Evolutionary conservation across 2,113 vertebrate genomes (phyloP).

Genomic region (Dicrurus megarhynchus): DNA sequence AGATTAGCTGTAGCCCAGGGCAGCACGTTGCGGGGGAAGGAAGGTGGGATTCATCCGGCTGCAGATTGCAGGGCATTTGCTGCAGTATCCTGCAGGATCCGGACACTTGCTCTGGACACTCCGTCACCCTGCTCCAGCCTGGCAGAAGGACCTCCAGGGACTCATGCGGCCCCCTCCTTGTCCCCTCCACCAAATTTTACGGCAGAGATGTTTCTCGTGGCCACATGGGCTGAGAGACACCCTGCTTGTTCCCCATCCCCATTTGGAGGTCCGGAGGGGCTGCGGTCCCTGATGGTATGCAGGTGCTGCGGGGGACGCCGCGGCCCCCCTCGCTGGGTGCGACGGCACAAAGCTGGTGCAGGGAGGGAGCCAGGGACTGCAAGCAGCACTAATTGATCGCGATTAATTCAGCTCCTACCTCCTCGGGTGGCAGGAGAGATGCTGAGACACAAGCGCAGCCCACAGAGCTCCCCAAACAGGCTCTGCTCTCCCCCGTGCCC

Average conservation of each 20-base stretch:
- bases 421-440: slow-evolving; percentile 48
- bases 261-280: background rate
- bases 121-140: background rate
- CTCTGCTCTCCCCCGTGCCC: background rate
- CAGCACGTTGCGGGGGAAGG: slow-evolving; percentile 54
- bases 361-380: slow-evolving; percentile 37
- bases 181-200: background rate
- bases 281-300: background rate
- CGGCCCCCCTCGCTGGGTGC: background rate
- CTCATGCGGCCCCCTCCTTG: background rate
- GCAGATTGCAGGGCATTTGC: slow-evolving; percentile 39
- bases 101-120: background rate
- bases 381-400: slow-evolving; percentile 63
- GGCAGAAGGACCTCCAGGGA: background rate
- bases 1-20: slow-evolving; percentile 64
- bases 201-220: background rate
- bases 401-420: slow-evolving; percentile 64
- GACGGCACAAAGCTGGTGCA: slow-evolving; percentile 42
- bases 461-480: slow-evolving; percentile 23
- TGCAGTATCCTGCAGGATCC: slow-evolving; percentile 52
- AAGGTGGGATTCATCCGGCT: slow-evolving; percentile 48
- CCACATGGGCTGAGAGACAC: background rate
- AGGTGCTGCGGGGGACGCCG: background rate
- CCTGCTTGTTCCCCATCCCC: background rate
- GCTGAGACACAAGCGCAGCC: slow-evolving; percentile 42